A percentile compares a stretch with the other conserved stretches of the same genome.
Evolutionary conservation across 64 coral and sea anemone genomes (phyloP).

Genomic region (Astreopora myriophthalma): DNA sequence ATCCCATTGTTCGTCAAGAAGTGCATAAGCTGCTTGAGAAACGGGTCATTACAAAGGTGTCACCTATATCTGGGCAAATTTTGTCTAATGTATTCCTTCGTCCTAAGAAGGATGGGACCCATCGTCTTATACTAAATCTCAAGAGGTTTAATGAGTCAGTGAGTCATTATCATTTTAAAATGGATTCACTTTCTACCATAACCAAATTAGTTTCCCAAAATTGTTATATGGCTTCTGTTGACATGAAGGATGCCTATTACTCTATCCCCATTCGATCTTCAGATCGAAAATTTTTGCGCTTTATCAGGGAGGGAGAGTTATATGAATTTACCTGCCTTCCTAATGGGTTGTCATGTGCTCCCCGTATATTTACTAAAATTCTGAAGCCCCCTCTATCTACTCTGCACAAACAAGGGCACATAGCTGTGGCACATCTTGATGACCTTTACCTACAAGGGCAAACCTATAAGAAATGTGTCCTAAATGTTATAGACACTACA

Average conservation of each 20-base stretch:
- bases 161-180: constrained; percentile 50
- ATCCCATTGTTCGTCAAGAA: constrained; percentile 1
- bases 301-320: background rate
- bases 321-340: constrained; percentile 44
- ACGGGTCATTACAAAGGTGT: background rate
- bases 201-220: constrained; percentile 41
- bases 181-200: constrained; percentile 49
- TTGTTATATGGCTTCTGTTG: constrained; percentile 46
- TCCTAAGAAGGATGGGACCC: constrained; percentile 51
- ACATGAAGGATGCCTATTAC: constrained; percentile 58
- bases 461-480: background rate
- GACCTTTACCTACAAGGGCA: constrained; percentile 5
- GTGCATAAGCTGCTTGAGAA: constrained; percentile 24
- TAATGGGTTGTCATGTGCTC: constrained; percentile 52
- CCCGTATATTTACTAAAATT: constrained; percentile 48
- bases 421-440: background rate
- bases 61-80: constrained; percentile 3
- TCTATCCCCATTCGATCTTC: constrained; percentile 11
- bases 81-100: constrained; percentile 43
- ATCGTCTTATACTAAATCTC: constrained; percentile 48
- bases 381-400: constrained; percentile 17
- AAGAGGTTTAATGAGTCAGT: constrained; percentile 62
- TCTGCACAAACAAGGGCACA: constrained; percentile 33
- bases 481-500: constrained; percentile 9
- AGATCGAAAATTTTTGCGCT: constrained; percentile 44